phyloP scores from a whole-genome alignment of 2,888 invertebrate species.

The Glyphotaelius pellucidus region DNA sequence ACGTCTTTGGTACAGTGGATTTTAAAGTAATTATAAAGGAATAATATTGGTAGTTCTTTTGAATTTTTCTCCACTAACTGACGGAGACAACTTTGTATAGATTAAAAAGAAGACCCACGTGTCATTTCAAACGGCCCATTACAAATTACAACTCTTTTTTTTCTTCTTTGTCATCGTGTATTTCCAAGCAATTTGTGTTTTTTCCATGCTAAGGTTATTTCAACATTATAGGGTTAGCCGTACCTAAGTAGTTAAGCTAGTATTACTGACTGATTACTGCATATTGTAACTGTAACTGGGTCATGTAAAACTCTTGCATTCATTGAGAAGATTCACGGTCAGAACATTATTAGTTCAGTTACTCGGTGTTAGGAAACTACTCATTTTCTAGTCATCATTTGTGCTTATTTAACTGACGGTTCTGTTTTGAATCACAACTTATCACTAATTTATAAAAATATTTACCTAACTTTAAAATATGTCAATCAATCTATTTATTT shows the following conservation, averaged over 20 bases:
- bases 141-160: background rate
- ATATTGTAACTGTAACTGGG: background rate
- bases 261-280: background rate
- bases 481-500: background rate
- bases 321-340: background rate
- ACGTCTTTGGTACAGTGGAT: too few species aligned
- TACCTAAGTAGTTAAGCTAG: background rate
- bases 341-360: background rate
- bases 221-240: background rate
- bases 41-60: too few species aligned
- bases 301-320: background rate
- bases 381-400: background rate
- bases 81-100: too few species aligned
- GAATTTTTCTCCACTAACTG: too few species aligned
- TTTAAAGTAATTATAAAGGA: too few species aligned
- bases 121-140: background rate
- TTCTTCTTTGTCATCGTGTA: background rate
- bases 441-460: background rate
- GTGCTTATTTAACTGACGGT: too few species aligned
- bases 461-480: background rate
- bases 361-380: background rate
- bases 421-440: background rate
- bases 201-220: background rate
- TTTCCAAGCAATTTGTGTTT: background rate
- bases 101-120: too few species aligned